Evolutionary conservation across 2,888 invertebrate genomes (phyloP).

Genomic region (Hirtodrosophila confusa): DNA sequence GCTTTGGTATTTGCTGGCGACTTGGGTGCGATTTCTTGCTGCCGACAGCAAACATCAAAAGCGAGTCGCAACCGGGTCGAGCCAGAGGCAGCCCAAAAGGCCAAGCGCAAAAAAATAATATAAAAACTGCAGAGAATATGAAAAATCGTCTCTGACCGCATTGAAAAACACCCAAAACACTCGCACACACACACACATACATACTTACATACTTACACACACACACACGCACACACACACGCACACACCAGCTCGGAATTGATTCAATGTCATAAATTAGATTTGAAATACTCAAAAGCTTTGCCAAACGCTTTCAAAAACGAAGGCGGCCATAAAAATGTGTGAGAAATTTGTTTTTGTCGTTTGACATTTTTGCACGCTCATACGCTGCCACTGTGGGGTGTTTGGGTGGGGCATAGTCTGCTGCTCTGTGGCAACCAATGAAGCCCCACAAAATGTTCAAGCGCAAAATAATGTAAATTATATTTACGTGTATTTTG

Average conservation of each 20-base stretch:
- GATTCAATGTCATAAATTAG: conserved; percentile 80
- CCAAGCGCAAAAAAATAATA: conserved; percentile 32
- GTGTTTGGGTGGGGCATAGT: not conserved
- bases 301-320: conserved; percentile 32
- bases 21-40: conserved; percentile 67
- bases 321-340: conserved; percentile 70
- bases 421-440: no score
- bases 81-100: conserved; percentile 26
- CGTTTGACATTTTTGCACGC: conserved; percentile 54
- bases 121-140: conserved; percentile 66
- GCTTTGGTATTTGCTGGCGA: conserved; percentile 40
- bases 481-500: conserved; percentile 76
- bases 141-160: conserved; percentile 75
- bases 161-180: conserved; percentile 20
- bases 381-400: conserved; percentile 15
- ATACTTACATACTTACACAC: conserved; percentile 16
- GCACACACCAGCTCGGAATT: conserved; percentile 51
- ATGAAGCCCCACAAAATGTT: conserved; percentile 60
- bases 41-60: conserved; percentile 73
- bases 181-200: conserved; percentile 21
- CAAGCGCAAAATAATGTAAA: conserved; percentile 69
- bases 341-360: conserved; percentile 63
- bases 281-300: conserved; percentile 76
- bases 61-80: conserved; percentile 35
- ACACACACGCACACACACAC: conserved; percentile 6